These are phyloP conservation scores for Rallus limicola DNA, from an alignment of 2,113 vertebrate genomes.

Conservation along the genomic window DNA sequence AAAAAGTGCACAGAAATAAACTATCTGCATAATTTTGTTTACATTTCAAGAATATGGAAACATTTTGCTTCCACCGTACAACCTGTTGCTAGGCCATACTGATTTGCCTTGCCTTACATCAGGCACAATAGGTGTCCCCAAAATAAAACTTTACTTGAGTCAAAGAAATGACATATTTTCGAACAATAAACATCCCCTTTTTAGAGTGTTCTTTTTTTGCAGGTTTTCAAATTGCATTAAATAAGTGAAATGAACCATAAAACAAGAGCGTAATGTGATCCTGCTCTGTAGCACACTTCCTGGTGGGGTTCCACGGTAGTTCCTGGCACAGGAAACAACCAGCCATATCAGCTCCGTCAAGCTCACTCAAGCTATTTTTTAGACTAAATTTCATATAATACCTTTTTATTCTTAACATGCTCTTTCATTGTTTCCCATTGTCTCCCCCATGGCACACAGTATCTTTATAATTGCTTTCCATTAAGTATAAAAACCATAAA, in stretches of 20 bases:
- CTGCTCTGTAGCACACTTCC: slow-evolving; percentile 72
- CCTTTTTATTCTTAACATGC: slow-evolving; percentile 37
- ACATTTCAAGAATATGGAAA: neutral
- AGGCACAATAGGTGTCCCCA: slow-evolving; percentile 16
- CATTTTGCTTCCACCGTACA: neutral
- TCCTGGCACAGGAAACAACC: slow-evolving; percentile 79
- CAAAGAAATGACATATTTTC: slow-evolving; percentile 56
- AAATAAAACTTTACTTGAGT: slow-evolving; percentile 52
- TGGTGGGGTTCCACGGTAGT: slow-evolving; percentile 76
- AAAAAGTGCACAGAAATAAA: neutral
- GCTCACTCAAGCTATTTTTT: slow-evolving; percentile 72
- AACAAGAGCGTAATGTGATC: slow-evolving; percentile 80
- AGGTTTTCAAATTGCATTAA: slow-evolving; percentile 79
- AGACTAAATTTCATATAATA: slow-evolving; percentile 59
- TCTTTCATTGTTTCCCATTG: slow-evolving; percentile 30
- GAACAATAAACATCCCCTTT: slow-evolving; percentile 64
- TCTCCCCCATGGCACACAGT: neutral
- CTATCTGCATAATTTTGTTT: neutral
- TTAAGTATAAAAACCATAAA: neutral
- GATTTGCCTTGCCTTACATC: neutral
- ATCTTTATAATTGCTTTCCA: neutral
- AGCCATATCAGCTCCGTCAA: slow-evolving; percentile 60
- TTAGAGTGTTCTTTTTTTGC: slow-evolving; percentile 67
- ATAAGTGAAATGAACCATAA: slow-evolving; percentile 82
- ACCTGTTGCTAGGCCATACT: neutral